Percentiles rank a stretch among this genome's conserved stretches.
phyloP scores from a whole-genome alignment of 2,113 vertebrate species.

The Corythoichthys haematopterus region DNA sequence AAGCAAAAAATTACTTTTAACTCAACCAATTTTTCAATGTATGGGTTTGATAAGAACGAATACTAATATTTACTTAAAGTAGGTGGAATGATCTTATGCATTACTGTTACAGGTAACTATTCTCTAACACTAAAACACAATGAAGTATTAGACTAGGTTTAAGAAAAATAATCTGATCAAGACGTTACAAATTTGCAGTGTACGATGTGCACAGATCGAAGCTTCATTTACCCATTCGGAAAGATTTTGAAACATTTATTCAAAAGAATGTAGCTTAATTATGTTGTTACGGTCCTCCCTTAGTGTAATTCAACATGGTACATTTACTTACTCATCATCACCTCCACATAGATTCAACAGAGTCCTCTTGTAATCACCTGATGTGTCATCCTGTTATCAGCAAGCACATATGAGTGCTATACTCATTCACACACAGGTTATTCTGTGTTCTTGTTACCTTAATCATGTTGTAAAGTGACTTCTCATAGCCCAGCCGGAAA shows the following conservation, averaged over 20 bases:
- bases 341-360: constrained; percentile 91
- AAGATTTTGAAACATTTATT: background rate
- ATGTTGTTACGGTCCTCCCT: background rate
- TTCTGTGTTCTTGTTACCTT: constrained; percentile 68
- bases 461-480: constrained; percentile 92
- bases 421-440: background rate
- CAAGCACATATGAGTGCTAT: background rate
- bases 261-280: background rate
- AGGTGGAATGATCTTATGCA: too few relatives aligned
- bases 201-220: constrained; percentile 17
- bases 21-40: too few relatives aligned
- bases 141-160: too few relatives aligned
- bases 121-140: too few relatives aligned
- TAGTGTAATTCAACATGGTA: constrained; percentile 1
- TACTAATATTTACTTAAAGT: too few relatives aligned
- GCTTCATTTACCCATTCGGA: background rate
- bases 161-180: too few relatives aligned
- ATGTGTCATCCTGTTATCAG: constrained; percentile 84
- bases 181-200: too few relatives aligned
- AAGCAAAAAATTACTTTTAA: too few relatives aligned
- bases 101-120: too few relatives aligned
- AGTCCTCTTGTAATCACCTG: constrained; percentile 91
- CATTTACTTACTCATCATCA: constrained; percentile 88
- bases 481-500: constrained; percentile 89
- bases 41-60: too few relatives aligned